Evolutionary conservation across 1,140 invertebrate species (phyloP).

Genomic region (Drosophila ohnishii): DNA sequence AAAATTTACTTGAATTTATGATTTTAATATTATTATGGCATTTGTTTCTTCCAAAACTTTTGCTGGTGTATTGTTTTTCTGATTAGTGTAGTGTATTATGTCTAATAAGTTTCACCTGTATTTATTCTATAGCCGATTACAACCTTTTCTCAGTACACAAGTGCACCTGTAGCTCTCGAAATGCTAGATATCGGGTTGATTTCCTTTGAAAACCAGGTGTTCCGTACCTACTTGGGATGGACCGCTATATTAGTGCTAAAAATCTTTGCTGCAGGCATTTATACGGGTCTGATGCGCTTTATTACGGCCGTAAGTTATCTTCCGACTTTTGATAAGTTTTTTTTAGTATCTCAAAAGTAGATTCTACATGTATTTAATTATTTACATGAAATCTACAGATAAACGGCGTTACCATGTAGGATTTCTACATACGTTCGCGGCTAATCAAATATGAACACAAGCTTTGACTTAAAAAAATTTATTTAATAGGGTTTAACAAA

Average conservation of each 20-base stretch:
- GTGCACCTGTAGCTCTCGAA: constrained; percentile 22
- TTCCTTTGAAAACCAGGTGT: constrained; percentile 81
- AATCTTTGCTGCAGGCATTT: constrained; percentile 84
- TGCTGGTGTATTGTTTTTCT: not conserved
- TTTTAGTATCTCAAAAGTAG: not conserved
- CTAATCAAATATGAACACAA: not conserved
- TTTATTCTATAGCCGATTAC: constrained; percentile 2
- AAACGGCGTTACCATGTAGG: not conserved
- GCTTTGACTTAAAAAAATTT: not conserved
- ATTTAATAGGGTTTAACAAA: not conserved
- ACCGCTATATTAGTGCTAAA: constrained; percentile 85
- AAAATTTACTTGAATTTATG: not conserved
- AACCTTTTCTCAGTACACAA: constrained; percentile 28
- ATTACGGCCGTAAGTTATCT: constrained; percentile 84
- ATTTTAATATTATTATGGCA: not conserved
- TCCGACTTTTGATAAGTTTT: not conserved
- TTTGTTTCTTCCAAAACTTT: not conserved
- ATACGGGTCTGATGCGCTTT: constrained; percentile 85
- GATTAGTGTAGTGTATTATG: not conserved
- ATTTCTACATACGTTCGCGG: constrained; percentile 7
- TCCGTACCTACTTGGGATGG: constrained; percentile 85
- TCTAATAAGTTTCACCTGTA: not conserved
- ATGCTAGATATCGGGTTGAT: constrained; percentile 60
- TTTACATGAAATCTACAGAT: constrained; percentile 7
- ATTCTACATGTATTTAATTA: not conserved